phyloP scores from a whole-genome alignment of 1,140 invertebrate species.

The Ptiloglossa arizonensis region DNA sequence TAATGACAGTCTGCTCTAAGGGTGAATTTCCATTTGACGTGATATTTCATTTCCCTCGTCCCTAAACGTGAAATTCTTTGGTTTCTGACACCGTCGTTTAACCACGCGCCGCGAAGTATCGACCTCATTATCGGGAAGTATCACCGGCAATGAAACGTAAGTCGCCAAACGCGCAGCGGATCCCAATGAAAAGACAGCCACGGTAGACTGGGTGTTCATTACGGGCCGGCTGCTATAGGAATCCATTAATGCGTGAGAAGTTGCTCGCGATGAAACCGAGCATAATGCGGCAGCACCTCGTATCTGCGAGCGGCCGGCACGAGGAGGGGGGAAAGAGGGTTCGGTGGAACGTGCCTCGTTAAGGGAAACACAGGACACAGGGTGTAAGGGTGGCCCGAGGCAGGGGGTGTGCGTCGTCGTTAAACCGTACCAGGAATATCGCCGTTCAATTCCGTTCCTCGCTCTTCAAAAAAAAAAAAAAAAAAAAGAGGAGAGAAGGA shows the following conservation, averaged over 20 bases:
- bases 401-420: slow-evolving; percentile 56
- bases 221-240: slow-evolving; percentile 44
- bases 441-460: slow-evolving; percentile 66
- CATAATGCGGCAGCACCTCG: slow-evolving; percentile 45
- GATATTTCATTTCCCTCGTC: slow-evolving; percentile 1
- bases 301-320: slow-evolving; percentile 23
- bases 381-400: slow-evolving; percentile 50
- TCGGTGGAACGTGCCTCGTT: slow-evolving; percentile 64
- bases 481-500: neutral
- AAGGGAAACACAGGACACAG: slow-evolving; percentile 64
- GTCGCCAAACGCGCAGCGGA: slow-evolving; percentile 48
- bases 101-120: slow-evolving; percentile 35
- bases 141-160: slow-evolving; percentile 42
- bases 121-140: slow-evolving; percentile 43
- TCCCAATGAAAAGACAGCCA: slow-evolving; percentile 46
- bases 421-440: slow-evolving; percentile 69
- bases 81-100: slow-evolving; percentile 16
- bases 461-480: slow-evolving; percentile 52
- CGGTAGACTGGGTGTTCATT: slow-evolving; percentile 52
- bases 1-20: neutral
- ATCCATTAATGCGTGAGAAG: slow-evolving; percentile 49
- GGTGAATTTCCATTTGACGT: neutral
- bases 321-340: slow-evolving; percentile 28
- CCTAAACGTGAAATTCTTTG: slow-evolving; percentile 28
- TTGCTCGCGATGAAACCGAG: slow-evolving; percentile 50